A percentile compares a stretch with the other conserved stretches of the same genome.
phyloP scores from a whole-genome alignment of 2,113 vertebrate species.

The Festucalex cinctus region DNA sequence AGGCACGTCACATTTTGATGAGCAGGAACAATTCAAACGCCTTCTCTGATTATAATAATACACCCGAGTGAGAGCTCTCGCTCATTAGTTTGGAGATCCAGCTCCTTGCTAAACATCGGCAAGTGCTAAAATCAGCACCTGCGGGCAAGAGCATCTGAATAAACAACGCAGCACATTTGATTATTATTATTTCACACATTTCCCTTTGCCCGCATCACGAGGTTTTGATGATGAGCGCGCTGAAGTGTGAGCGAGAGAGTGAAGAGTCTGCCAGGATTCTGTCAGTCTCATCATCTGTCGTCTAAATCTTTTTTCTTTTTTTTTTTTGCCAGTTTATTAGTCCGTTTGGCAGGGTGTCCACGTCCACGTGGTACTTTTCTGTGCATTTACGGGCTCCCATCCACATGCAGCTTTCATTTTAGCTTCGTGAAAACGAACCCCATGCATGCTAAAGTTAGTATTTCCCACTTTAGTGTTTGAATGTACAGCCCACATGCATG shows the following conservation, averaged over 20 bases:
- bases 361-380: background rate
- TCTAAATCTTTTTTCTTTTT: background rate
- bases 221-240: conserved; percentile 11
- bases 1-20: background rate
- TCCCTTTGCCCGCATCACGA: background rate
- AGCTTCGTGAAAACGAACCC: background rate
- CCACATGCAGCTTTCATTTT: background rate
- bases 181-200: conserved; percentile 18
- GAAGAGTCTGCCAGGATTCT: background rate
- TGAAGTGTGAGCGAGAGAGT: background rate
- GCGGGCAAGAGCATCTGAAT: conserved; percentile 10
- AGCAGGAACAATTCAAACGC: conserved; percentile 16
- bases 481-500: background rate
- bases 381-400: background rate
- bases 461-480: background rate
- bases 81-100: conserved; percentile 31
- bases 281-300: conserved; percentile 7
- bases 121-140: conserved; percentile 32
- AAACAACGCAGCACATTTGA: conserved; percentile 19
- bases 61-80: conserved; percentile 6
- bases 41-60: conserved; percentile 21
- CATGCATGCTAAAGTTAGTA: background rate
- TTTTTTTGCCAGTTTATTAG: background rate
- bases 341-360: background rate
- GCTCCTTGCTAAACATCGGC: conserved; percentile 22